Conservation (phyloP, 2,888 invertebrate genomes). For the Myopa tessellatipennis region DNA sequence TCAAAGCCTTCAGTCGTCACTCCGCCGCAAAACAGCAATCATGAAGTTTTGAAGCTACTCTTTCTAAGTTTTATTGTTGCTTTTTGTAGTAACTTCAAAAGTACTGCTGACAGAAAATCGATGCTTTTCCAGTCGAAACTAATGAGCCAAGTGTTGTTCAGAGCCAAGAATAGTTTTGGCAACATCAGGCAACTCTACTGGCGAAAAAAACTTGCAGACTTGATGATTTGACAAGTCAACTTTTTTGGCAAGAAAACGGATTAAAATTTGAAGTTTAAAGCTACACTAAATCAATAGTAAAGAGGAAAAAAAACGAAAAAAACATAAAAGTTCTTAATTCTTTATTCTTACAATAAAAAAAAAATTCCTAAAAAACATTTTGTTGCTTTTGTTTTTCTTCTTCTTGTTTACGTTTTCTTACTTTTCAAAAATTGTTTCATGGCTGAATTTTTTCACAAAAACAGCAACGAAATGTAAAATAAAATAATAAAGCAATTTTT, state of each 20-base stretch:
- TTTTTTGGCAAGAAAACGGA: not conserved
- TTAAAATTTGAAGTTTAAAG: not conserved
- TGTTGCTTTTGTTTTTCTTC: too few species aligned
- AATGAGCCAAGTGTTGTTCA: not conserved
- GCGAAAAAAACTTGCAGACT: not conserved
- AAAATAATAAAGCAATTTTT: not conserved
- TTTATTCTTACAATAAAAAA: too few species aligned
- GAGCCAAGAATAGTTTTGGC: not conserved
- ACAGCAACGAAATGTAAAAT: not conserved
- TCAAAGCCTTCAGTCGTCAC: not conserved
- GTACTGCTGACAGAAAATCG: conserved; percentile 14
- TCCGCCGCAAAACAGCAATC: too few species aligned
- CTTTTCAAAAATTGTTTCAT: too few species aligned
- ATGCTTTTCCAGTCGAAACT: not conserved
- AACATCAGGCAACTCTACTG: not conserved
- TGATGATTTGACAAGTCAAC: too few species aligned
- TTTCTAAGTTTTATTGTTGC: not conserved
- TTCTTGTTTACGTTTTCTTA: too few species aligned
- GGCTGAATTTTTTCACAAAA: not conserved
- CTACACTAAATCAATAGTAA: conserved; percentile 37
- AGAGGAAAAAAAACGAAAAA: not conserved
- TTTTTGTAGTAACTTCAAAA: not conserved
- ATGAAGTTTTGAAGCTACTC: too few species aligned
- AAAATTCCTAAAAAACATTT: too few species aligned
- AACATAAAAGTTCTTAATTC: not conserved